Base-by-base conservation (phyloP, 2,888 invertebrate species). In the Acanthosoma haemorrhoidale region DNA sequence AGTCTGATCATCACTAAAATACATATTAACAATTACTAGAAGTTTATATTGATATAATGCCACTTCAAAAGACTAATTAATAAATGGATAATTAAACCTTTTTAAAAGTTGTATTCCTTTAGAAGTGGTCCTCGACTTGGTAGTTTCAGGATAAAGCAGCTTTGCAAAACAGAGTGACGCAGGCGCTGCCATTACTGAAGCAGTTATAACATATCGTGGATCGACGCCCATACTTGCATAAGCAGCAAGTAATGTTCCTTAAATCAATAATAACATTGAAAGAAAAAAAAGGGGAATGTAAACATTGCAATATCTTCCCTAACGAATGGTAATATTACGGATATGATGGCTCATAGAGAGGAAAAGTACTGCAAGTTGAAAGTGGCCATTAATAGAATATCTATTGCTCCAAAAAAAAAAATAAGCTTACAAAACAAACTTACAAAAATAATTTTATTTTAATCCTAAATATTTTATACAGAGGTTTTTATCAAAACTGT, bases 131-230 rank as follows among this genome's bases (percentile, higher is more conserved):
- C 86, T 83, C 0, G 92, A 89, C 70, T 87, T 83, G 77, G 92
- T 90, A 0, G 90, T 92, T 83, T 98, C 98, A 0, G 98, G 98
- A 82, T 91, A 90, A 76, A 96, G 84, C 0, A 99, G 83, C 80
- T 98, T 98, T 11, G 95, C 86, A 77, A 87, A 91, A 76, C 93
- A 94, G 31, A 98, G 80, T 0, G 96, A 91, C 0, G 95, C 94
- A 0, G 97, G 97, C 0, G 97, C 96, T 0, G 96, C 93, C 96
- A 98, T 96, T 0, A 98, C 90, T 73, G 93, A 92, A 0, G 97
- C 93, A 0, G 96, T 93, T 73, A 98, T 88, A 39, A 98, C 82
- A 80, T 96, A 92, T 0, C 91, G 87, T 0, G 97, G 88, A 61
- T 89, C 86, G 0, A 95, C 94, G 0, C 96, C 96, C 79, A 93